phyloP scores from a whole-genome alignment of 2,797 vertebrate genomes.

The Microctenopoma lineatum region DNA sequence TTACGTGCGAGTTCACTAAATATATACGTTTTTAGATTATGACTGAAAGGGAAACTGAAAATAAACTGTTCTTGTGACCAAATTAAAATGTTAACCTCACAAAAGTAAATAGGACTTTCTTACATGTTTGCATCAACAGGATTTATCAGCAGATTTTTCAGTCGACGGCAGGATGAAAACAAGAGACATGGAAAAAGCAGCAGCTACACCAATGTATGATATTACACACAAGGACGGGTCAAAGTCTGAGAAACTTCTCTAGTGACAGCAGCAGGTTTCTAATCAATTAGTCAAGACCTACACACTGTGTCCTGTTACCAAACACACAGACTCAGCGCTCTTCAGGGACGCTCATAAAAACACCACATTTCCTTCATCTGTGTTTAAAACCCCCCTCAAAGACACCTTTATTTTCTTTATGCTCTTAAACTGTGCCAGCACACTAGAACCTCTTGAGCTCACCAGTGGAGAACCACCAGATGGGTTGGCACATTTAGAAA shows the following conservation, averaged over 20 bases:
- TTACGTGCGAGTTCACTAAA: too few species aligned
- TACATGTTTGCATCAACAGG: neutral
- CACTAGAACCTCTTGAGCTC: too few species aligned
- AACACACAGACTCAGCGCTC: neutral
- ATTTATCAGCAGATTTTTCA: neutral
- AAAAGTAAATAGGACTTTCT: neutral
- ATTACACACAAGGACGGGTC: slow-evolving; percentile 33
- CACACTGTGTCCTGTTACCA: slow-evolving; percentile 50
- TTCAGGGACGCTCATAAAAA: neutral
- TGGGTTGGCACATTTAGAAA: too few species aligned
- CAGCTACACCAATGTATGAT: slow-evolving; percentile 3
- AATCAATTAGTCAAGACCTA: slow-evolving; percentile 64
- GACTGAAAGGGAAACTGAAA: too few species aligned
- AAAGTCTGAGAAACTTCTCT: slow-evolving; percentile 38
- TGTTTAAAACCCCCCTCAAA: neutral
- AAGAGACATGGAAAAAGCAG: slow-evolving; percentile 17
- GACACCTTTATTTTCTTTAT: neutral
- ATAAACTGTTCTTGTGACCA: neutral
- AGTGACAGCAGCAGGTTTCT: slow-evolving; percentile 47
- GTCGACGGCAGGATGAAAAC: neutral
- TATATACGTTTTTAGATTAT: too few species aligned
- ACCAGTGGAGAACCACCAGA: too few species aligned
- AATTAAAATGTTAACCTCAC: neutral
- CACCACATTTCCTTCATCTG: neutral
- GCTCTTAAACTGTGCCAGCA: too few species aligned